These are phyloP conservation scores for Pantherophis guttatus DNA, from an alignment of 2,113 vertebrate genomes.

Conservation along the genomic window DNA sequence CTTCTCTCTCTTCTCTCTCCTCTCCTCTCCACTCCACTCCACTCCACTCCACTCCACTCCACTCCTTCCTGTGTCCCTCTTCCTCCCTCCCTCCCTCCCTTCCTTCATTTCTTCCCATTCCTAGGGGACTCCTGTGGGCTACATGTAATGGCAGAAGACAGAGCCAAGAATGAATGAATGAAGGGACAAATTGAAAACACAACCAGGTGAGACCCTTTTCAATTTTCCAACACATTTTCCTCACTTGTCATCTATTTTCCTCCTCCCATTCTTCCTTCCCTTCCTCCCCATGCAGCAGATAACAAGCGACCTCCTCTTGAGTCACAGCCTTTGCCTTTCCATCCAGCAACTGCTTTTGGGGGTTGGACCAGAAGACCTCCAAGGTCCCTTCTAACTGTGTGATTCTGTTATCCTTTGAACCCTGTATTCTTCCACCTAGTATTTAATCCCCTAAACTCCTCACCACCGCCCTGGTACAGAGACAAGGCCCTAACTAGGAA, in stretches of 20 bases:
- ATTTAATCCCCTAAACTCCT: constrained; percentile 12
- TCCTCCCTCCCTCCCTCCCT: too few relatives aligned
- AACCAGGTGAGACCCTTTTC: not conserved
- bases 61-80: too few relatives aligned
- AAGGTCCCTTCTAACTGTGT: too few relatives aligned
- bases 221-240: not conserved
- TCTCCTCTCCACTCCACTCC: rapidly evolving
- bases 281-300: not conserved
- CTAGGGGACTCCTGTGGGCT: not conserved
- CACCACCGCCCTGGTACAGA: constrained; percentile 41
- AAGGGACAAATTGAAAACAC: not conserved
- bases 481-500: constrained; percentile 9
- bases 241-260: not conserved
- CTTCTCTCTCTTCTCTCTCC: too few relatives aligned
- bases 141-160: not conserved
- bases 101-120: not conserved
- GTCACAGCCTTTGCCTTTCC: too few relatives aligned
- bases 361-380: too few relatives aligned
- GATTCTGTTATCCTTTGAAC: not conserved
- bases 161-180: not conserved
- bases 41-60: too few relatives aligned
- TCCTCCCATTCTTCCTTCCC: not conserved
- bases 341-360: too few relatives aligned
- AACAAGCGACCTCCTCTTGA: too few relatives aligned
- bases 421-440: not conserved